phyloP scores from a whole-genome alignment of 2,113 vertebrate genomes.

The Sterrhoptilus dennistouni region DNA sequence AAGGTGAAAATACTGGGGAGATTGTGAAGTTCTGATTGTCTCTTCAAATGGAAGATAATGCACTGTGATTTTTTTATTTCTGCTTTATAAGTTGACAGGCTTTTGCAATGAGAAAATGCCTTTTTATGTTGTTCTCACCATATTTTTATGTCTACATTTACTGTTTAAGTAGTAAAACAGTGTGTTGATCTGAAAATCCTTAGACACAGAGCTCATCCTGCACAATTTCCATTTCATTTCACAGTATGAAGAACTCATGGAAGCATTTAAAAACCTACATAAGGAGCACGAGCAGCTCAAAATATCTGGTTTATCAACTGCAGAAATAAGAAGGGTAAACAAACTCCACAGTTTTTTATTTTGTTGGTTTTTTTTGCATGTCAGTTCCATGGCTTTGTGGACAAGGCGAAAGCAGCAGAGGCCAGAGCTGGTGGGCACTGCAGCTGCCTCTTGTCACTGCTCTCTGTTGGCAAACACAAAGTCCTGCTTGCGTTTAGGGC shows the following conservation, averaged over 20 bases:
- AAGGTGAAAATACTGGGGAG: background rate
- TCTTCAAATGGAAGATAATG: background rate
- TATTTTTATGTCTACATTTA: background rate
- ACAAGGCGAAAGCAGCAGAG: background rate
- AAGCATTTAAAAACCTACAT: constrained; percentile 91
- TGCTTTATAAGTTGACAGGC: background rate
- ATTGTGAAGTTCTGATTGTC: background rate
- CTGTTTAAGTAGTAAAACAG: background rate
- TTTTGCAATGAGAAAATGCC: background rate
- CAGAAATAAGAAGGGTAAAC: constrained; percentile 94
- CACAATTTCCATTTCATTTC: constrained; percentile 34
- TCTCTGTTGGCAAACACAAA: constrained; percentile 29
- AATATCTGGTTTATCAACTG: constrained; percentile 91
- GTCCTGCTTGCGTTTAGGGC: background rate
- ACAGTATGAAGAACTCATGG: constrained; percentile 96
- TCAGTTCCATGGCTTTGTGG: background rate
- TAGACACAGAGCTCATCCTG: background rate
- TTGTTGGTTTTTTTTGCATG: background rate
- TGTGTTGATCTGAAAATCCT: background rate
- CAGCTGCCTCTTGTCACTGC: background rate
- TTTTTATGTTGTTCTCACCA: background rate
- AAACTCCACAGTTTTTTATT: background rate
- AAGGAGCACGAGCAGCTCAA: constrained; percentile 95
- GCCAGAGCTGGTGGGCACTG: background rate
- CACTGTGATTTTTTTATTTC: background rate